These are phyloP conservation scores for Cyclargus thomasi DNA, from an alignment of 1,140 invertebrate species.

Conservation along the genomic window DNA sequence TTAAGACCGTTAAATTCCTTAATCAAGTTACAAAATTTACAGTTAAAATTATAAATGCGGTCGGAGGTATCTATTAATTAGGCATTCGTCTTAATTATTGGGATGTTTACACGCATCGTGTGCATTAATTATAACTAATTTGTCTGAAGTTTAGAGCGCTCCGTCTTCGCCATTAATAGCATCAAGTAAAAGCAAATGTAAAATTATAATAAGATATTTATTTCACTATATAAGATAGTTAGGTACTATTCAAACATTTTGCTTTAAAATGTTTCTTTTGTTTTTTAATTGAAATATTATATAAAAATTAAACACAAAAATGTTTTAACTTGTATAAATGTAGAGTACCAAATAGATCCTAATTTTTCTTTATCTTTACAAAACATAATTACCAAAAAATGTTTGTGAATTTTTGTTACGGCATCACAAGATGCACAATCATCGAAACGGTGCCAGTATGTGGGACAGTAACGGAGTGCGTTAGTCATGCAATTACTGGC, in stretches of 20 bases:
- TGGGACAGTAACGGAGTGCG: constrained; percentile 7
- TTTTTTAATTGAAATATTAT: no score
- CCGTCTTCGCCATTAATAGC: background rate
- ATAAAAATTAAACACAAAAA: no score
- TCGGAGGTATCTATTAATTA: background rate
- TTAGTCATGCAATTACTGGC: constrained; percentile 12
- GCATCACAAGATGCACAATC: background rate
- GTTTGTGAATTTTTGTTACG: background rate
- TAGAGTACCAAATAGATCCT: no score
- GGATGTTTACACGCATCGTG: background rate
- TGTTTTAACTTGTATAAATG: no score
- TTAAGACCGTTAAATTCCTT: constrained; percentile 3
- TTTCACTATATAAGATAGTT: no score
- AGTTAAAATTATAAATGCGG: background rate
- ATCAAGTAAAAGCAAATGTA: no score
- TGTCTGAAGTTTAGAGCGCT: background rate
- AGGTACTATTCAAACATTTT: no score
- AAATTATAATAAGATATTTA: no score
- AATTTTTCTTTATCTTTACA: no score
- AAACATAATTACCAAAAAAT: background rate
- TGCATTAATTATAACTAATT: background rate
- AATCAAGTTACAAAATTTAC: background rate
- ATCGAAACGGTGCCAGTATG: constrained; percentile 9
- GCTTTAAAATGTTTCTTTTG: no score
- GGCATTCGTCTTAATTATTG: background rate